Base-by-base conservation (phyloP, 1,140 invertebrate species). In the Caerostris darwini region DNA sequence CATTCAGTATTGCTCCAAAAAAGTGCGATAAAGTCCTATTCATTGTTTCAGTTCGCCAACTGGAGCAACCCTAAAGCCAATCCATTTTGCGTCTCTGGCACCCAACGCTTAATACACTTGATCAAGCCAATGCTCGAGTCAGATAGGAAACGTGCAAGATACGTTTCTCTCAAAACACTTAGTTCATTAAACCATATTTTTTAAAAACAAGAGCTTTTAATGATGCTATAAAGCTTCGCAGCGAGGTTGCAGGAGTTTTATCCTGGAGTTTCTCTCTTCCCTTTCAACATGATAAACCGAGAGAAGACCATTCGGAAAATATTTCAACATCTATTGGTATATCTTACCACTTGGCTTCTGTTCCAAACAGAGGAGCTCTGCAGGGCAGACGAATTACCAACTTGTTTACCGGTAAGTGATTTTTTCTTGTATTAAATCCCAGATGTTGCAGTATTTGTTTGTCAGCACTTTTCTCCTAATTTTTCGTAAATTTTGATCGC, bases 371-470 rank as follows among this genome's bases (percentile, higher is more conserved):
- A 54, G 53, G 3, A 83, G 61, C 58, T 94, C 2, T 94, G 87
- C 93, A 90, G 58, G 34, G 93, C 93, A 82, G 93, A 94, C 59
- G 88, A 90, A 88, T 59, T 94, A 17, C 93, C 93, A 19, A 94
- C 93, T 34, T 94, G 93, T n/a, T 83, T 90, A 54, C 93, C 93
- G 64, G 93, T 94, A 77, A 85, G 93, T 94, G 54, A 54, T 86
- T 14, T 56, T 86, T 93, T 12, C 86, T 7, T 53, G 10, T 5
- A 14, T 77, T 10, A 14, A 77, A 77, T 53, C 10, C 2, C 34
- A 34, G 34, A 34, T 34, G 34, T 2, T 34, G 34, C 34, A 34
- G 34, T 34, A 34, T 34, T 34, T 34, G 34, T 34, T 34, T 34
- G 34, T 34, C 34, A 34, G 34, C 2, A 34, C 34, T 34, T 34